Evolutionary conservation across 2,888 invertebrate genomes (phyloP).

Genomic region (Flexamia atlantica): DNA sequence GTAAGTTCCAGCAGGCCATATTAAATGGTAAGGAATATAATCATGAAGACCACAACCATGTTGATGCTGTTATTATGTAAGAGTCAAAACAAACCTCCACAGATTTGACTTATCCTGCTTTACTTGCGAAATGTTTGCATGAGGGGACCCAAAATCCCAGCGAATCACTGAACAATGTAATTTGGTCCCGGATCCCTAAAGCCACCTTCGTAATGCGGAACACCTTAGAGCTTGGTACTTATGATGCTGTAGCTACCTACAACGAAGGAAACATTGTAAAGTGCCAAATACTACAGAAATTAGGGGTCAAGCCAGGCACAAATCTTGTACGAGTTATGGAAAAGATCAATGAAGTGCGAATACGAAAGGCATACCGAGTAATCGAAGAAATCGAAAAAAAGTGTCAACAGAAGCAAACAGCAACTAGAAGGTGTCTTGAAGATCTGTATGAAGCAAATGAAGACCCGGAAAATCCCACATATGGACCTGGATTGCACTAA

Average conservation of each 20-base stretch:
- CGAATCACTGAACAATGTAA: constrained; percentile 25
- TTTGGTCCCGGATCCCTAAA: constrained; percentile 37
- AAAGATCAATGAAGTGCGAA: neutral
- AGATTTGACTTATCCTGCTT: constrained; percentile 62
- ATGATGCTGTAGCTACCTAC: constrained; percentile 15
- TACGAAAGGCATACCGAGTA: neutral
- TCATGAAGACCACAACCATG: constrained; percentile 11
- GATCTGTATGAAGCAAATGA: constrained; percentile 9
- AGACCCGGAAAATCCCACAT: constrained; percentile 4
- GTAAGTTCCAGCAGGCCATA: constrained; percentile 67
- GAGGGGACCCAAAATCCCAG: constrained; percentile 14
- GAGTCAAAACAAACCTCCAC: constrained; percentile 66
- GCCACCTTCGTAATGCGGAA: constrained; percentile 14
- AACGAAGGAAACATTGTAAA: constrained; percentile 18
- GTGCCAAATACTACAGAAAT: neutral
- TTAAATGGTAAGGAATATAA: neutral
- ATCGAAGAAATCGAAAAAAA: constrained; percentile 30
- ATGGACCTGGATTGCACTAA: constrained; percentile 10
- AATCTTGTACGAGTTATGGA: neutral
- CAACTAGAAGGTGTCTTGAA: neutral
- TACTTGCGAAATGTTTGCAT: constrained; percentile 60
- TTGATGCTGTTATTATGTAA: constrained; percentile 29
- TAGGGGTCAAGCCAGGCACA: neutral
- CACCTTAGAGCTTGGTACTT: constrained; percentile 8
- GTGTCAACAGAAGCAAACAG: neutral